These are phyloP conservation scores for Limonius californicus DNA, from an alignment of 1,140 invertebrate species.

Conservation along the genomic window DNA sequence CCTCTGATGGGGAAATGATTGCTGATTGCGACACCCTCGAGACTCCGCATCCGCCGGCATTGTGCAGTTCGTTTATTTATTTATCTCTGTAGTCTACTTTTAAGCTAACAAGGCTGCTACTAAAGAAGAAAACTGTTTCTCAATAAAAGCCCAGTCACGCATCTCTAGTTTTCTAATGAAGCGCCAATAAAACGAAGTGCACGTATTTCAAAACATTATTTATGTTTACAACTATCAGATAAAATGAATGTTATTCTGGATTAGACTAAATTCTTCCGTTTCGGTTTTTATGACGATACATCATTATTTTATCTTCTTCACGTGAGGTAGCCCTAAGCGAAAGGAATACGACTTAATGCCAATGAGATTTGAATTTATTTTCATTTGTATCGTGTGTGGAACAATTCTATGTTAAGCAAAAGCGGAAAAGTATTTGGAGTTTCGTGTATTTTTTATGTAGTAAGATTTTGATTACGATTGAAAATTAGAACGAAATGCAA, in stretches of 20 bases:
- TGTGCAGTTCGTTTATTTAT: conserved; percentile 9
- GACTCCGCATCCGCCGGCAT: background rate
- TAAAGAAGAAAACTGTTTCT: background rate
- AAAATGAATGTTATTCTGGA: background rate
- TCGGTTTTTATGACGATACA: background rate
- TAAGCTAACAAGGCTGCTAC: background rate
- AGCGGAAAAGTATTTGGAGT: no score
- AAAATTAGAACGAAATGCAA: no score
- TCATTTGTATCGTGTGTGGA: no score
- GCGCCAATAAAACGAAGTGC: background rate
- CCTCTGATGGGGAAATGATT: conserved; percentile 17
- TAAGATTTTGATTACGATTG: no score
- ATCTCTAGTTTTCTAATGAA: background rate
- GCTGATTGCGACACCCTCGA: conserved; percentile 16
- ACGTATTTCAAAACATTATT: background rate
- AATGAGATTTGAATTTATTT: background rate
- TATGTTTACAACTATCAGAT: background rate
- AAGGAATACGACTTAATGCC: background rate
- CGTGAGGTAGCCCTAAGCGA: background rate
- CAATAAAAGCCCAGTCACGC: background rate
- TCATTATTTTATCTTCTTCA: background rate
- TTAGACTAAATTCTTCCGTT: background rate
- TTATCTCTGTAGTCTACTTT: conserved; percentile 7
- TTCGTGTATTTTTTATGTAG: no score
- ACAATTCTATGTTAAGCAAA: no score